Evolutionary conservation across 2,888 invertebrate species (phyloP).

Genomic region (Oxystoma pomonae): DNA sequence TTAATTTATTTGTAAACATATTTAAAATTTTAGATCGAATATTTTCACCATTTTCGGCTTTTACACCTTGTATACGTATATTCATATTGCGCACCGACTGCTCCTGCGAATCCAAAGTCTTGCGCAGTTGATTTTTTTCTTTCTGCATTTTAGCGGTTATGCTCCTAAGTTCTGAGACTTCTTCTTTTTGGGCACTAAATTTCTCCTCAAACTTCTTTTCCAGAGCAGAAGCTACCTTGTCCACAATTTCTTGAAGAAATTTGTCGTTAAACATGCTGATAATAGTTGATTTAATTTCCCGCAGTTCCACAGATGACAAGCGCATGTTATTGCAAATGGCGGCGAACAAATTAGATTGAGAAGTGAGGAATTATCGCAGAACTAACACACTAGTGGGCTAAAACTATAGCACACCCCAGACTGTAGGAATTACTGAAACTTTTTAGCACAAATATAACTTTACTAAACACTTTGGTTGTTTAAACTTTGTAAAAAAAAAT

Average conservation of each 20-base stretch:
- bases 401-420: too few relatives aligned
- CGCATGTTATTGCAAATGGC: not conserved
- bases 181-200: not conserved
- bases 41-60: conserved; percentile 1
- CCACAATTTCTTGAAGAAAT: not conserved
- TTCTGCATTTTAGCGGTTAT: not conserved
- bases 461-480: not conserved
- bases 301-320: too few relatives aligned
- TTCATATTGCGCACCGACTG: not conserved
- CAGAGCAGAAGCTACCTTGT: not conserved
- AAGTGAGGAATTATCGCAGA: not conserved
- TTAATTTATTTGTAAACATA: too few relatives aligned
- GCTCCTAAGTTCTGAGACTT: not conserved
- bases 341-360: not conserved
- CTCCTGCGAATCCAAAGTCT: not conserved
- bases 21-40: not conserved
- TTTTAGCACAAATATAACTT: too few relatives aligned
- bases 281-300: not conserved
- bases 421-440: too few relatives aligned
- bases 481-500: not conserved
- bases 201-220: not conserved
- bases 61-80: not conserved
- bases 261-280: conserved; percentile 1
- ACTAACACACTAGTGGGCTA: not conserved
- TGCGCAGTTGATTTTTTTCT: not conserved